Base-by-base conservation (phyloP, 1,140 invertebrate species). In the Cepaea nemoralis region DNA sequence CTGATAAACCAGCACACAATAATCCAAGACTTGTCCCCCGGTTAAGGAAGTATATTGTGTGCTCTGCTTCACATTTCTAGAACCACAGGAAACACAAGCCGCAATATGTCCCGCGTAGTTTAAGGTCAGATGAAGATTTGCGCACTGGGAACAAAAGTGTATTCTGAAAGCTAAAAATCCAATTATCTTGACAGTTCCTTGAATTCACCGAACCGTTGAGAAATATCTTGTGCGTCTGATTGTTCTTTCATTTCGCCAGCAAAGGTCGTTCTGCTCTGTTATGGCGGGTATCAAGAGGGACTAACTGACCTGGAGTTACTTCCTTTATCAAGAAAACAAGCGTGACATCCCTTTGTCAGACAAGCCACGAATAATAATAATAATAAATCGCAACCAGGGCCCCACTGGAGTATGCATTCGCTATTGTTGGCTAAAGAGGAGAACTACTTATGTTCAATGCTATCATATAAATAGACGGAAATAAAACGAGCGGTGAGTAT, bases 31-130 rank as follows among this genome's bases (percentile, higher is more conserved):
- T 63, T 63, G 59, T 63, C 59, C 59, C 2, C 59, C 8, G 59
- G 59, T 63, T 31, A 63, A 63, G 59, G 59, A 63, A 63, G 59
- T 31, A 31, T 63, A 63, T 63, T 63, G 59, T 63, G 59, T 63
- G n/a, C n/a, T 31, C 59, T 63, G n/a, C 10, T 63, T 6, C n/a
- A 31, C n/a, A 63, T 63, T 63, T 63, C 2, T 63, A 5, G 5
- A 63, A 63, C 59, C 27, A 31, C 59, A 63, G 59, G 59, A 63
- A 63, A 27, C 27, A 63, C n/a, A 63, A 31, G 59, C 59, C 2
- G 3, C 27, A 63, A 63, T 19, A 16, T 63, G 2, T 63, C 33
- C 59, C 59, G 6, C 1, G 27, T 19, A 63, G 59, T 31, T 63
- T 27, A 10, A 63, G 59, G 59, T 63, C 59, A 27, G 59, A 31